Conservation (phyloP, 2,113 vertebrate species). For the Mirza zaza region DNA sequence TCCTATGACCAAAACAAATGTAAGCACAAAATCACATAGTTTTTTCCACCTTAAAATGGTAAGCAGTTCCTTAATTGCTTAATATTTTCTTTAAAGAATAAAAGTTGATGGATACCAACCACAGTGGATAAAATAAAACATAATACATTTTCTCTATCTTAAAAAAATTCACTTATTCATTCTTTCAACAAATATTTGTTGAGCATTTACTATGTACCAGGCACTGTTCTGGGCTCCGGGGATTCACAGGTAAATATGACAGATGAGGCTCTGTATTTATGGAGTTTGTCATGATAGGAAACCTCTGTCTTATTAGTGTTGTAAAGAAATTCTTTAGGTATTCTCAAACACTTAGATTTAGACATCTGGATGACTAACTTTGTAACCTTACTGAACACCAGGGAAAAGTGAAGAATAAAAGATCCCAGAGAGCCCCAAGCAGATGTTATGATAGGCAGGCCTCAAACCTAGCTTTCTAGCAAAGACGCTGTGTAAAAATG, state of each 20-base stretch:
- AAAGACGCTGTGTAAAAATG: not conserved
- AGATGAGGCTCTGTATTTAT: not conserved
- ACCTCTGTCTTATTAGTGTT: not conserved
- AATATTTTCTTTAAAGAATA: conserved; percentile 39
- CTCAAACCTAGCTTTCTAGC: conserved; percentile 34
- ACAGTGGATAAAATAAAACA: not conserved
- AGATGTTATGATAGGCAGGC: not conserved
- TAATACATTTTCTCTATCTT: conserved; percentile 16
- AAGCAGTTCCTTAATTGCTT: conserved; percentile 7
- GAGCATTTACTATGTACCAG: not conserved
- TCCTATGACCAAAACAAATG: conserved; percentile 37
- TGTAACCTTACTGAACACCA: conserved; percentile 43
- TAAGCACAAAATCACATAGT: conserved; percentile 5
- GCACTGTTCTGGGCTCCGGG: not conserved
- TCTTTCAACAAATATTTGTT: conserved; percentile 14
- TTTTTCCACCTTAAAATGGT: conserved; percentile 37
- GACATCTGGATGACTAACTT: not conserved
- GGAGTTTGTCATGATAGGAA: conserved; percentile 2
- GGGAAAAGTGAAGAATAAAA: conserved; percentile 35
- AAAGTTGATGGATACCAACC: not conserved
- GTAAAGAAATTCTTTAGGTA: conserved; percentile 29
- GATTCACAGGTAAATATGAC: not conserved
- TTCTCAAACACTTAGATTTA: conserved; percentile 36
- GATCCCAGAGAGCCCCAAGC: not conserved
- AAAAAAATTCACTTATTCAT: not conserved